Evolutionary conservation across 2,888 invertebrate genomes (phyloP), one percentile per base, ranked within the genome.

Genomic region (Neoscelio sp.): DNA sequence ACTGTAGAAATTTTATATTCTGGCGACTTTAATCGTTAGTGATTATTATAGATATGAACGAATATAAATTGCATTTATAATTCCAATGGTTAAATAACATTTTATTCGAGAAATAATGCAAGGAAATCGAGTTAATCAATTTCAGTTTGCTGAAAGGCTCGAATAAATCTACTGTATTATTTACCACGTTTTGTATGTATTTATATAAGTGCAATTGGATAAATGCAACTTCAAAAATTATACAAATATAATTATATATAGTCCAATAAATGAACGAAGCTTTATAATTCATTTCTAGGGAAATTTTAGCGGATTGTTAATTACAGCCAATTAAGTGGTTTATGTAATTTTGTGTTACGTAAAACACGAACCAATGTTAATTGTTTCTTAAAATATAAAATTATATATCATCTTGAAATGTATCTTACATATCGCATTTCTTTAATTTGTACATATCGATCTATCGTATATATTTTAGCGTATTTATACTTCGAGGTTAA

Each of bases 401-500:
- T 20, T 23, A n/a, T n/a, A 23, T 20, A 33, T 13, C 10, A 17
- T 50, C 33, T 2, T 8, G 28, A 28, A 28, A 28, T 28, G 7
- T 28, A 28, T 52, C 20, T 8, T 33, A 17, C 44, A 33, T 20
- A 26, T 30, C n/a, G 18, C 30, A 28, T 28, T 62, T 62, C 62
- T 48, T 62, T 44, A 33, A 62, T 62, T 62, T n/a, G 50, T 52
- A 52, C 40, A 40, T 70, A 70, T 70, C 50, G 70, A 70, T 70
- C 18, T 58, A 48, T 30, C 48, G 40, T 58, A 70, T 58, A 48
- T 44, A 58, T 38, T 28, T 12, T 35, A 28, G 58, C 40, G 40
- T 58, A 70, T 70, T 70, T 58, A 70, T 70, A 70, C 23, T 38
- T 46, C 46, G 60, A 60, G 60, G 60, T 70, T 58, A 58, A 58